Conservation (phyloP, 2,888 invertebrate species). For the Mystacides longicornis region DNA sequence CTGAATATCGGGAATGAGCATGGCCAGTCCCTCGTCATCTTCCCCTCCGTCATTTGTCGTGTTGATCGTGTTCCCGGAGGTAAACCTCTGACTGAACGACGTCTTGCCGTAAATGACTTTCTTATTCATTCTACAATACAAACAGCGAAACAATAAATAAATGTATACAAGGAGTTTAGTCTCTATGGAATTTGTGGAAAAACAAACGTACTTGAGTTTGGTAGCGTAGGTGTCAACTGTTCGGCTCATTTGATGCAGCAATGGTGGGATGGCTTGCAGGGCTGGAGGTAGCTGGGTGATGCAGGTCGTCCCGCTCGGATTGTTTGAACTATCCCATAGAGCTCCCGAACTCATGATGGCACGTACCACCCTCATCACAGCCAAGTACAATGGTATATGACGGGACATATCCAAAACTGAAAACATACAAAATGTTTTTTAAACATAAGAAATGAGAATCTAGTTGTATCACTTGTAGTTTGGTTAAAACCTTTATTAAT, state of each 20-base stretch:
- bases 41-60: slow-evolving; percentile 58
- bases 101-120: slow-evolving; percentile 52
- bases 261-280: slow-evolving; percentile 59
- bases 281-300: slow-evolving; percentile 33
- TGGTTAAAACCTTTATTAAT: no score
- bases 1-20: slow-evolving; percentile 86
- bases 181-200: neutral
- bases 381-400: slow-evolving; percentile 87
- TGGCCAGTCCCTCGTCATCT: slow-evolving; percentile 82
- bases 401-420: slow-evolving; percentile 93
- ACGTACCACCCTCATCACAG: slow-evolving; percentile 73
- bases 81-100: slow-evolving; percentile 49
- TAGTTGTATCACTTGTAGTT: no score
- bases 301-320: slow-evolving; percentile 43
- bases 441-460: no score
- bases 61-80: slow-evolving; percentile 35
- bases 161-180: neutral
- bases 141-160: neutral
- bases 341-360: slow-evolving; percentile 50
- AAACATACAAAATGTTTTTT: slow-evolving; percentile 24
- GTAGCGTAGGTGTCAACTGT: slow-evolving; percentile 90
- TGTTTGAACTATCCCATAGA: slow-evolving; percentile 56
- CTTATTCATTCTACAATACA: slow-evolving; percentile 43
- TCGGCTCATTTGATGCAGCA: slow-evolving; percentile 79
- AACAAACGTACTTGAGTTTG: slow-evolving; percentile 57